Evolutionary conservation across 2,113 vertebrate genomes (phyloP), one percentile per base, ranked within the genome.

Genomic region (Entelurus aequoreus): DNA sequence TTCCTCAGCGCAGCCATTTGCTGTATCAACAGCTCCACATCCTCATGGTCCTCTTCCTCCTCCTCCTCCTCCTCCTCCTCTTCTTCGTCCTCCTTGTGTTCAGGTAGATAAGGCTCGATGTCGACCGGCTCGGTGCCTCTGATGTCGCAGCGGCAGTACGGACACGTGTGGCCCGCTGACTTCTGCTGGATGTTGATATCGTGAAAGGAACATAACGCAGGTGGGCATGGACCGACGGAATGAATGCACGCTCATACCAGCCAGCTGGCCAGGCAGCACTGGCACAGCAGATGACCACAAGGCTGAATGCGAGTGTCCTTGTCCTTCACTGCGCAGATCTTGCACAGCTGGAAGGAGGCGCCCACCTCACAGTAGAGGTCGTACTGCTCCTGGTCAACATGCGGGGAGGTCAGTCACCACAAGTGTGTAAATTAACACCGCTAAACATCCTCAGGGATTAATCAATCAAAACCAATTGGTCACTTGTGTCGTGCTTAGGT

Each of bases 221-320:
- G 42, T 46, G 40, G 40, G 40, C 40, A 8, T 42, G 1, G 2
- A 44, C 42, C 8, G 42, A 44, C 10, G 3, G 42, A 44, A 5
- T 46, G 3, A 46, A 12, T 46, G 42, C 42, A 46, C 1, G 42
- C 42, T 56, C 15, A 10, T 56, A 98, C 97, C 97, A 98, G 97
- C 97, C 97, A 99, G 0, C 95, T 93, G 0, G 95, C 97, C 51
- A 99, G 92, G 63, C 97, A 99, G 66, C 95, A 95, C 0, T 95
- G 97, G 83, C 97, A 99, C 95, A 98, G 98, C 84, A 99, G 91
- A 78, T 99, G 97, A 54, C 97, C 94, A 15, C 97, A 99, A 0
- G 97, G 97, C 67, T 99, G 96, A 0, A 99, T 98, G 91, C 98
- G 98, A 63, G 98, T 95, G 12, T 99, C 95, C 69, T 99, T 99